These are phyloP conservation scores for Psittacara wagleri DNA, from an alignment of 2,113 vertebrate species.

Conservation along the genomic window DNA sequence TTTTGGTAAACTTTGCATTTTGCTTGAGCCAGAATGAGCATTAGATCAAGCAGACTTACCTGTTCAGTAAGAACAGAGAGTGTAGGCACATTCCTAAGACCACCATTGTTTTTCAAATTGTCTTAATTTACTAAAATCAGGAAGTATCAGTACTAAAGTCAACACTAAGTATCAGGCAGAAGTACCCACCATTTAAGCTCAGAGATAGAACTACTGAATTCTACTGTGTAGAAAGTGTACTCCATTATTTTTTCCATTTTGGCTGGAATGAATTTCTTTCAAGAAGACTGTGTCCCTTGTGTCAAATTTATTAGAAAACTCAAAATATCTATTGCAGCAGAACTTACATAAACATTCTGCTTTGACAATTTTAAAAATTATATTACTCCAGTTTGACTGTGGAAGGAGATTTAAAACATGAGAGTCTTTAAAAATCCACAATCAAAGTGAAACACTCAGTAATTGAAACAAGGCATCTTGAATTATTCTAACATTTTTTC, in stretches of 20 bases:
- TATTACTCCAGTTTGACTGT: neutral
- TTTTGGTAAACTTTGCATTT: neutral
- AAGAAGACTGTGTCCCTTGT: neutral
- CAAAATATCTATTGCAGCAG: neutral
- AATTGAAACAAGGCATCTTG: neutral
- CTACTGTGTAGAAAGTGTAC: neutral
- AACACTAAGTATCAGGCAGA: neutral
- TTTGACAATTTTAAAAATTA: neutral
- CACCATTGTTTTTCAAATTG: neutral
- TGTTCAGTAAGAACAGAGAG: neutral
- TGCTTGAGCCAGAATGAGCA: neutral
- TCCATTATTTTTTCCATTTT: neutral
- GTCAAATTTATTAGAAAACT: neutral
- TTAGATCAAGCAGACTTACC: neutral
- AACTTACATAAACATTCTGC: neutral
- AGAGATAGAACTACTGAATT: neutral
- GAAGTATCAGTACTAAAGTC: neutral
- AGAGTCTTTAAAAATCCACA: neutral
- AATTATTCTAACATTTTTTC: neutral
- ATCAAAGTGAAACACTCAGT: neutral
- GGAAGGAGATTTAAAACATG: neutral
- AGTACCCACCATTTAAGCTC: neutral
- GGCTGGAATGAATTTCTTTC: neutral
- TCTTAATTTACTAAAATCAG: neutral
- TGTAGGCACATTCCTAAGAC: neutral